Percentiles rank a stretch among this genome's conserved stretches.
Conservation (phyloP, 2,113 vertebrate species). For the Tyto alba region DNA sequence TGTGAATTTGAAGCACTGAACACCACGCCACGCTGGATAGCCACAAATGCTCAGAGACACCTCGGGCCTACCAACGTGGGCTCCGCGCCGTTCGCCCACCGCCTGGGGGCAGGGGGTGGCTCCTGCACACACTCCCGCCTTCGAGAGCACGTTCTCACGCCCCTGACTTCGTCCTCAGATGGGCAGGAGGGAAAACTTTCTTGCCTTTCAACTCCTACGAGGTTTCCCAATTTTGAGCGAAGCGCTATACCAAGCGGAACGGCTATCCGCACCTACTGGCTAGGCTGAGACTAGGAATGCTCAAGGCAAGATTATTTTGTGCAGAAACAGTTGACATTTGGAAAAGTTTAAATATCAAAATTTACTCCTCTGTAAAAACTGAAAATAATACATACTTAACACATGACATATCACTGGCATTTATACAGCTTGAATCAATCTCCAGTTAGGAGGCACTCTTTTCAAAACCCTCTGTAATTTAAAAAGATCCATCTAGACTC, state of each 20-base stretch:
- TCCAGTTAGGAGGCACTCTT: neutral
- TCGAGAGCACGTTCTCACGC: neutral
- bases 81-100: no score
- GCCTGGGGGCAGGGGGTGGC: no score
- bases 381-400: slow-evolving; percentile 25
- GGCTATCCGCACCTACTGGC: rapidly evolving
- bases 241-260: neutral
- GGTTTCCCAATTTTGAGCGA: neutral
- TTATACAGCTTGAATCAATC: neutral
- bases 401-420: slow-evolving; percentile 26
- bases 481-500: neutral
- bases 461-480: neutral
- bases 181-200: neutral
- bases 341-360: slow-evolving; percentile 37
- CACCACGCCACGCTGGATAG: rapidly evolving
- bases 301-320: neutral
- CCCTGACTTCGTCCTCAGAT: neutral
- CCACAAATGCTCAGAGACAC: rapidly evolving
- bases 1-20: no score
- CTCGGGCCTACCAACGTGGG: no score
- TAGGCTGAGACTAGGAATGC: neutral
- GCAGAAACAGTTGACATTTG: slow-evolving; percentile 27
- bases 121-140: neutral
- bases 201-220: neutral
- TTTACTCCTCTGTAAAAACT: slow-evolving; percentile 44